Evolutionary conservation across 2,888 invertebrate genomes (phyloP), one percentile per base, ranked within the genome.

Genomic region (Perizoma affinitatum): DNA sequence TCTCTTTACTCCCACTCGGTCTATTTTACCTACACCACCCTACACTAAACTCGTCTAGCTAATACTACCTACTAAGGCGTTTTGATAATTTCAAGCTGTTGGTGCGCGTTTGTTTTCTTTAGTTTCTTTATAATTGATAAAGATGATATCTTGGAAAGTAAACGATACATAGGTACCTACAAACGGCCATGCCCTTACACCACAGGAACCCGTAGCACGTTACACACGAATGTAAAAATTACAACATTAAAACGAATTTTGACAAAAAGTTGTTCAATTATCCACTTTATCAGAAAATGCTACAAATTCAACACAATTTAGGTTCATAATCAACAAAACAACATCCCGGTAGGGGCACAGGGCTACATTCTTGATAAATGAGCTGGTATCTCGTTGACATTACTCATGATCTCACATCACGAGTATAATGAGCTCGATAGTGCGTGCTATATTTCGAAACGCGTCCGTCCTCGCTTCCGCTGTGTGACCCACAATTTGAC

Each of bases 371-470:
- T 71, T 72, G 69, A 70, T 74, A 74, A 72, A 71, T 71, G 55
- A 60, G 22, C 55, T 62, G 35, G 64, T 79, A 82, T 82, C 80
- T 80, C 68, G 66, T 75, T 78, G 80, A 80, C 79, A 79, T 81
- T 81, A 80, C 74, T 75, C 78, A 75, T 79, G 82, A 82, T 80
- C 82, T 83, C 79, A 71, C 73, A 75, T 72, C 74, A 74, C 72
- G 73, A 76, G 77, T 75, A 80, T 80, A 83, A 81, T 85, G 82
- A 79, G 82, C 78, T 83, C 84, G 88, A 88, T 87, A 88, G 82
- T 84, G 87, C 82, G 87, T 82, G 82, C 83, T 75, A 82, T 83
- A 85, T 88, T 89, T 87, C 86, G 86, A 84, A 84, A 89, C 81
- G 76, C 84, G 82, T 86, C 84, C 86, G 88, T 83, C 81, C 81